Evolutionary conservation across 1,140 invertebrate genomes (phyloP).

Genomic region (Drosophila azteca): DNA sequence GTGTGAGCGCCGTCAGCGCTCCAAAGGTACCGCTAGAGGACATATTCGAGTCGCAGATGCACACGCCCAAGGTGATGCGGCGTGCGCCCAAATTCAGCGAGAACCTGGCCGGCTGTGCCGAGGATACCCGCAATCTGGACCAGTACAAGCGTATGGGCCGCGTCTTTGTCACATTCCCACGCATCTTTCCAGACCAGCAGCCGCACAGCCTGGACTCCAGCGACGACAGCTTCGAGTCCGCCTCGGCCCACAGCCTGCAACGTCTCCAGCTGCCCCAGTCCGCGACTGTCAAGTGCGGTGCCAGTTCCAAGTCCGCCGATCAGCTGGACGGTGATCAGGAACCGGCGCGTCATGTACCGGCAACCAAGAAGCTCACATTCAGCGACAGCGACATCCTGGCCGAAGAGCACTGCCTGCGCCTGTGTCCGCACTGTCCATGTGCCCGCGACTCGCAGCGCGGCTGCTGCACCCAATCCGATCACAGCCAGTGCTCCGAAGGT

Average conservation of each 20-base stretch:
- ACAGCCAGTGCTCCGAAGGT: constrained; percentile 38
- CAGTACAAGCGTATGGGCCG: constrained; percentile 82
- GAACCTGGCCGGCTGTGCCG: constrained; percentile 87
- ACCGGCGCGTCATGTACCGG: constrained; percentile 17
- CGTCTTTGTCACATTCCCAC: constrained; percentile 79
- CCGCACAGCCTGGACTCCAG: constrained; percentile 62
- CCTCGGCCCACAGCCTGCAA: constrained; percentile 75
- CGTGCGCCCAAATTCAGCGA: constrained; percentile 88
- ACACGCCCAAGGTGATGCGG: constrained; percentile 85
- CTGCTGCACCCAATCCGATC: constrained; percentile 56
- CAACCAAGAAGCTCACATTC: constrained; percentile 72
- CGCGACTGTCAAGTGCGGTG: constrained; percentile 12
- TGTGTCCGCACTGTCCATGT: constrained; percentile 70
- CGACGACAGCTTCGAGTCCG: constrained; percentile 81
- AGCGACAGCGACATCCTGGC: constrained; percentile 79
- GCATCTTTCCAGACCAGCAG: constrained; percentile 51
- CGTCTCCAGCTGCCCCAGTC: constrained; percentile 48
- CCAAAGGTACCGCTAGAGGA: constrained; percentile 65
- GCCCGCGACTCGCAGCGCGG: constrained; percentile 44
- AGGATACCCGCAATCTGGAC: constrained; percentile 84
- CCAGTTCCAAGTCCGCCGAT: constrained; percentile 80
- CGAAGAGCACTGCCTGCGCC: constrained; percentile 63
- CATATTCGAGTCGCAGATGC: constrained; percentile 83
- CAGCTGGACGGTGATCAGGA: constrained; percentile 58
- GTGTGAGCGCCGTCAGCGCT: constrained; percentile 17